A percentile compares a stretch with the other conserved stretches of the same genome.
phyloP scores from a whole-genome alignment of 2,797 vertebrate genomes.

The Limosa lapponica region DNA sequence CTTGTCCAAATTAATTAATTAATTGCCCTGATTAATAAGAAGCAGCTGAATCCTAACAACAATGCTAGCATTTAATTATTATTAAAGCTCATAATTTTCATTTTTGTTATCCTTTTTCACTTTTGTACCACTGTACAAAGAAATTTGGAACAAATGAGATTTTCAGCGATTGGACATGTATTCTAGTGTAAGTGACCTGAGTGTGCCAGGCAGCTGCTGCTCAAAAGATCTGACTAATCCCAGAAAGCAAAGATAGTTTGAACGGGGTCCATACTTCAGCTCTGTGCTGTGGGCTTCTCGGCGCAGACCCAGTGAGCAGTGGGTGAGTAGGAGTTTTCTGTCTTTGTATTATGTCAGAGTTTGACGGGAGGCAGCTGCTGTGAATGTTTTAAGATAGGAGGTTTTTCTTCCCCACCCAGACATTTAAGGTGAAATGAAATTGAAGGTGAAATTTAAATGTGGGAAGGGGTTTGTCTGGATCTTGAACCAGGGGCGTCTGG shows the following conservation, averaged over 20 bases:
- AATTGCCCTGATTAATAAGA: conserved; percentile 36
- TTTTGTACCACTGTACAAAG: neutral
- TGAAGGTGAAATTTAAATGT: neutral
- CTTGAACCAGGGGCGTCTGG: neutral
- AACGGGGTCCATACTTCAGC: neutral
- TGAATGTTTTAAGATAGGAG: neutral
- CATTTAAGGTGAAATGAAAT: neutral
- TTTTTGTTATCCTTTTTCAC: conserved; percentile 5
- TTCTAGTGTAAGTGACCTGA: neutral
- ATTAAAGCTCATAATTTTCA: neutral
- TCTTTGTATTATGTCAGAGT: conserved; percentile 16
- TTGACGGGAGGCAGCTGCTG: conserved; percentile 58
- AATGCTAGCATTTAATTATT: neutral
- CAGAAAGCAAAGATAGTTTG: neutral
- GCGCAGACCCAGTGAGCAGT: neutral
- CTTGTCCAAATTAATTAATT: neutral
- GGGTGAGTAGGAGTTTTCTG: conserved; percentile 45
- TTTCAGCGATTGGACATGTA: neutral
- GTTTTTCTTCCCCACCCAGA: neutral
- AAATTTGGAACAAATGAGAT: neutral
- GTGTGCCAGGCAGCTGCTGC: conserved; percentile 21
- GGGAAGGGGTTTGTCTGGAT: neutral
- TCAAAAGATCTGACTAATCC: neutral
- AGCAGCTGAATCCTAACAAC: conserved; percentile 37
- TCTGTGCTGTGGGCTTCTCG: conserved; percentile 17